Evolutionary conservation across 2,113 vertebrate genomes (phyloP).

Genomic region (Erpornis zantholeuca): DNA sequence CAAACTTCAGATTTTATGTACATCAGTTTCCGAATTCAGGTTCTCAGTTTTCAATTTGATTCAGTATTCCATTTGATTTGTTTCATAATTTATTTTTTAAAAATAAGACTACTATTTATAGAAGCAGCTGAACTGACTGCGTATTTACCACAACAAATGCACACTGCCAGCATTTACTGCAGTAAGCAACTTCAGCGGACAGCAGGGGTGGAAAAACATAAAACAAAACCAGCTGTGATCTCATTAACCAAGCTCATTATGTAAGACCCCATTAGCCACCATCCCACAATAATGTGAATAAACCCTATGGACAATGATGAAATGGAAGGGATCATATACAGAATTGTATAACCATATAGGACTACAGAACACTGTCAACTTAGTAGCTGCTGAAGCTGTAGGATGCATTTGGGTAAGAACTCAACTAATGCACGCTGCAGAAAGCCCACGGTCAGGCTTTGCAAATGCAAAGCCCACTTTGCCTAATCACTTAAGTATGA

Average conservation of each 20-base stretch:
- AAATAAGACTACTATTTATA: neutral
- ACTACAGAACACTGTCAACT: neutral
- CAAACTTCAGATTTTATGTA: neutral
- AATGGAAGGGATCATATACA: neutral
- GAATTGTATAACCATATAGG: neutral
- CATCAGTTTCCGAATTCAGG: neutral
- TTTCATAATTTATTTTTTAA: neutral
- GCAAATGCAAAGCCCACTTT: neutral
- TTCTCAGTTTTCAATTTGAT: neutral
- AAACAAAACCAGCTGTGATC: constrained; percentile 47
- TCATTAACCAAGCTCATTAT: constrained; percentile 66
- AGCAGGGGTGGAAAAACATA: neutral
- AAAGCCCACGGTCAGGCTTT: neutral
- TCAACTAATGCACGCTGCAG: neutral
- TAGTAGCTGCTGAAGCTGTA: neutral
- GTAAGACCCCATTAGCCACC: constrained; percentile 59
- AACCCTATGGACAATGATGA: neutral
- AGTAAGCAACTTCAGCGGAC: neutral
- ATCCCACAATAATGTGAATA: neutral
- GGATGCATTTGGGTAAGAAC: neutral
- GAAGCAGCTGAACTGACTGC: neutral
- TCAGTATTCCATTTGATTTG: neutral
- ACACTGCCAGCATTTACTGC: neutral
- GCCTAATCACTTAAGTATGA: rapidly evolving
- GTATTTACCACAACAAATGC: neutral